Percentiles rank a stretch among this genome's conserved stretches.
Evolutionary conservation across 2,113 vertebrate species (phyloP).

Genomic region (Butorides virescens): DNA sequence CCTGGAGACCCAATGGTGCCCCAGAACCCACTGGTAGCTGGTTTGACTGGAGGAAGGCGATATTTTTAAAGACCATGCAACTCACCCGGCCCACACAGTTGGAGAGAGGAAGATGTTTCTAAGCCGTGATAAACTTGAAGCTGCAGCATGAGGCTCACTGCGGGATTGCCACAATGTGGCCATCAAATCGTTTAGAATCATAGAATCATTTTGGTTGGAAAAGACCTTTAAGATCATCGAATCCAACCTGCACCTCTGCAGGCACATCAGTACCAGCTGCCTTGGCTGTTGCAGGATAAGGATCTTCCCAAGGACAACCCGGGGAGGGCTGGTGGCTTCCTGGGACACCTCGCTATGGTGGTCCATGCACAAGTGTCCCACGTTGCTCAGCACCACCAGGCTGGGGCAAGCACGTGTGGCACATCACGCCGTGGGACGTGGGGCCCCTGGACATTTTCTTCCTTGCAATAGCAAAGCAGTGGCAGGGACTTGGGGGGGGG

Average conservation of each 20-base stretch:
- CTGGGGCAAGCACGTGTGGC: neutral
- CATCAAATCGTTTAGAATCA: neutral
- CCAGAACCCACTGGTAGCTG: neutral
- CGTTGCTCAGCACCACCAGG: neutral
- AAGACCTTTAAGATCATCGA: neutral
- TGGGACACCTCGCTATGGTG: rapidly evolving
- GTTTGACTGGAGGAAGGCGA: rapidly evolving
- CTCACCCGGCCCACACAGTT: neutral
- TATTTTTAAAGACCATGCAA: neutral
- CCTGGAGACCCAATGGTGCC: neutral
- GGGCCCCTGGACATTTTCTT: no score
- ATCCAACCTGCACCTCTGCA: neutral
- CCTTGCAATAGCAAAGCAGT: neutral
- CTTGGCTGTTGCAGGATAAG: neutral
- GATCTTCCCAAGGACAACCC: neutral
- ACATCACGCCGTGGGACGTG: rapidly evolving
- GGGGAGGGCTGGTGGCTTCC: neutral
- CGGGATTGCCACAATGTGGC: neutral
- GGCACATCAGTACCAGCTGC: neutral
- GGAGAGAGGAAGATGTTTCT: neutral
- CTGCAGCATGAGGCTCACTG: neutral
- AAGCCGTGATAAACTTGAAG: neutral
- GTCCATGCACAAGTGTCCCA: neutral
- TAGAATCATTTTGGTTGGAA: neutral
- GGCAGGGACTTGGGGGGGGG: neutral